Evolutionary conservation across 2,113 vertebrate species (phyloP).

Genomic region (Syrmaticus mikado): DNA sequence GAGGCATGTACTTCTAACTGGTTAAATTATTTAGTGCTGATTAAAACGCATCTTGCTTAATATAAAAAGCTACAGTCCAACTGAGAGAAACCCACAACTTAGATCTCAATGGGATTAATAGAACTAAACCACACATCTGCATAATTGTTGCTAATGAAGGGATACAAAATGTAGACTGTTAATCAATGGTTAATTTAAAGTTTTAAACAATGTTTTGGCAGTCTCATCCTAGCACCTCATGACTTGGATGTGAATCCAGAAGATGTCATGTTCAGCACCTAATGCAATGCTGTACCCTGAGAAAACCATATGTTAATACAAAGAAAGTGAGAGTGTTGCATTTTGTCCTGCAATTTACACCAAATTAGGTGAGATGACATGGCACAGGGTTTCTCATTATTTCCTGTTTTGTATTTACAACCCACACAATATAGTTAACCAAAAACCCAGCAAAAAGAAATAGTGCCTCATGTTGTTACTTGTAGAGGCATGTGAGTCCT

Average conservation of each 20-base stretch:
- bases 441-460: neutral
- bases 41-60: constrained; percentile 5
- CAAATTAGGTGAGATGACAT: neutral
- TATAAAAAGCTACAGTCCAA: constrained; percentile 21
- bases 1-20: constrained; percentile 35
- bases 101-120: constrained; percentile 10
- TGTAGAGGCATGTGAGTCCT: neutral
- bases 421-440: neutral
- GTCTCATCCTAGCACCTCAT: constrained; percentile 73
- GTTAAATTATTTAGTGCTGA: constrained; percentile 44
- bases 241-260: constrained; percentile 59
- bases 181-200: constrained; percentile 19
- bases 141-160: neutral
- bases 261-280: constrained; percentile 57
- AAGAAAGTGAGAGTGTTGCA: constrained; percentile 5
- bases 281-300: constrained; percentile 65
- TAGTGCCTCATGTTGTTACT: neutral
- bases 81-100: constrained; percentile 6
- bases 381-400: constrained; percentile 3
- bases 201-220: constrained; percentile 63
- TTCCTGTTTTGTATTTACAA: neutral
- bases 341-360: neutral
- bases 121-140: constrained; percentile 31
- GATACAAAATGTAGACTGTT: constrained; percentile 39
- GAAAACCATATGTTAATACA: constrained; percentile 64